A percentile compares a stretch with the other conserved stretches of the same genome.
Conservation (phyloP, 1,140 invertebrate genomes). For the Drosophila arizonae region DNA sequence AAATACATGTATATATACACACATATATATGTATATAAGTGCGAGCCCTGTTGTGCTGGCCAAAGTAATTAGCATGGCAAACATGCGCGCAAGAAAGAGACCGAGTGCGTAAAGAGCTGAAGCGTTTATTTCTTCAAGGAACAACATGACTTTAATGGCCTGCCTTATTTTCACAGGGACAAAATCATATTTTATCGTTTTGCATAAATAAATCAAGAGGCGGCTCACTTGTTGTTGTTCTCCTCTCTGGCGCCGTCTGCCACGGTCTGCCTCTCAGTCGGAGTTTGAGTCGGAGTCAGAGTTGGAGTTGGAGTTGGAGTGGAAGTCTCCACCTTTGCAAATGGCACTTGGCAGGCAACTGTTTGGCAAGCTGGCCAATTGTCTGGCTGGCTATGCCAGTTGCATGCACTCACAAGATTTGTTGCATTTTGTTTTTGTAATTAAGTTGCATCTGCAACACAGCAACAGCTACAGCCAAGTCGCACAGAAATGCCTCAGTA, state of each 20-base stretch:
- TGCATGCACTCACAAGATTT: conserved; percentile 50
- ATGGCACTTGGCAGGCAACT: conserved; percentile 29
- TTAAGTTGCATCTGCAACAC: conserved; percentile 71
- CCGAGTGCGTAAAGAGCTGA: background rate
- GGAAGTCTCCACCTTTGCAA: conserved; percentile 18
- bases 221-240: conserved; percentile 48
- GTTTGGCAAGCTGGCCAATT: conserved; percentile 63
- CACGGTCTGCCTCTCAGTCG: conserved; percentile 6
- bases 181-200: conserved; percentile 76
- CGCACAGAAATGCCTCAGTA: conserved; percentile 38
- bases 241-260: conserved; percentile 58
- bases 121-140: conserved; percentile 1
- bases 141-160: conserved; percentile 43
- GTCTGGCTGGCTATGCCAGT: conserved; percentile 63
- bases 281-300: background rate
- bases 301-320: background rate
- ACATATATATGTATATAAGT: no score
- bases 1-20: background rate
- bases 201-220: conserved; percentile 75
- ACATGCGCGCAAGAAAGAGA: conserved; percentile 35
- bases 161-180: conserved; percentile 49
- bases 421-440: conserved; percentile 70
- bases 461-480: conserved; percentile 25
- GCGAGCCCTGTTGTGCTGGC: background rate
- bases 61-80: conserved; percentile 68